These are phyloP conservation scores for Caenorhabditis sp. DNA, from an alignment of 2,888 invertebrate species.

Conservation along the genomic window DNA sequence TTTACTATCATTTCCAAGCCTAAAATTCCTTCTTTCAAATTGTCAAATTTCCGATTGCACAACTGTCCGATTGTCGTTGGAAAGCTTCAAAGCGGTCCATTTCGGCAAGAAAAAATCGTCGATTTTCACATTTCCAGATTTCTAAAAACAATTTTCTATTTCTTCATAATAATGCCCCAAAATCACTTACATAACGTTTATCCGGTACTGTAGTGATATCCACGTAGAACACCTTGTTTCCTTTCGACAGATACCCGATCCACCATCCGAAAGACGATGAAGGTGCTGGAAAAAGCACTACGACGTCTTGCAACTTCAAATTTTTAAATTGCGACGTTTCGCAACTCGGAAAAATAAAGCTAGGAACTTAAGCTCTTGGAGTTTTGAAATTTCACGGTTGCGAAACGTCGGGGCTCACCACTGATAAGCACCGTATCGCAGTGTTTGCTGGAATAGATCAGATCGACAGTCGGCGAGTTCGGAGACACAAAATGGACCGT, in stretches of 20 bases:
- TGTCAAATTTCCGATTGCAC: too few relatives aligned
- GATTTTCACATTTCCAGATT: not conserved
- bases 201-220: slow-evolving; percentile 11
- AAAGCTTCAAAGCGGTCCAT: slow-evolving; percentile 12
- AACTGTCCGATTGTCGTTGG: not conserved
- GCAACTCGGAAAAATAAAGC: not conserved
- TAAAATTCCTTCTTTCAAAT: too few relatives aligned
- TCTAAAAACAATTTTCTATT: not conserved
- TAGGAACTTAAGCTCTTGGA: too few relatives aligned
- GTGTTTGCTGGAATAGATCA: slow-evolving; percentile 17
- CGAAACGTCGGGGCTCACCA: too few relatives aligned
- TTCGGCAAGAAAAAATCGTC: slow-evolving; percentile 21
- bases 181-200: slow-evolving; percentile 5
- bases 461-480: slow-evolving; percentile 17
- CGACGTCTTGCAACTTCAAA: not conserved
- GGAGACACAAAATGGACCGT: slow-evolving; percentile 7
- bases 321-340: too few relatives aligned
- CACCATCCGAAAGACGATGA: slow-evolving; percentile 27
- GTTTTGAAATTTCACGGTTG: too few relatives aligned
- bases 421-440: slow-evolving; percentile 27
- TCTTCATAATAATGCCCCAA: not conserved
- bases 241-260: slow-evolving; percentile 36
- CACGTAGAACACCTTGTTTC: slow-evolving; percentile 14
- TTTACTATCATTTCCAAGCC: too few relatives aligned
- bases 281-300: slow-evolving; percentile 3